Evolutionary conservation across 2,888 invertebrate genomes (phyloP).

Genomic region (Agrotis clavis): DNA sequence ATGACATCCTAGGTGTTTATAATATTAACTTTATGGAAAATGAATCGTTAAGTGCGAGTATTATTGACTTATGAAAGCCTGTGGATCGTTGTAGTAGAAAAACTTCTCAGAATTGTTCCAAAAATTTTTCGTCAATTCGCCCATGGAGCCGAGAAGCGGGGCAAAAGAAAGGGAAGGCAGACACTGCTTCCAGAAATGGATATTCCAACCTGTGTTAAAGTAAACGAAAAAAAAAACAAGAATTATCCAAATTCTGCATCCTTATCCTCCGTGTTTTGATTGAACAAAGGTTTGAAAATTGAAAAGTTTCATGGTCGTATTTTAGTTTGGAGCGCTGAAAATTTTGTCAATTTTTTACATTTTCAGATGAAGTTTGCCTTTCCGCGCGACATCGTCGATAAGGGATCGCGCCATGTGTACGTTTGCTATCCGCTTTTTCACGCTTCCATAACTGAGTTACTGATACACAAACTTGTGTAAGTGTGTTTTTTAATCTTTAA

Average conservation of each 20-base stretch:
- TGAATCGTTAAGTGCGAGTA: too few relatives aligned
- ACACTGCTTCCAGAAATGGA: too few relatives aligned
- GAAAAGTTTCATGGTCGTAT: slow-evolving; percentile 21
- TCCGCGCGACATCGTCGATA: slow-evolving; percentile 74
- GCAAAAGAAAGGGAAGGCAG: not conserved
- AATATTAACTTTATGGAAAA: too few relatives aligned
- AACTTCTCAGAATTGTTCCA: too few relatives aligned
- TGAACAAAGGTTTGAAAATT: slow-evolving; percentile 18
- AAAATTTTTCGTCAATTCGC: too few relatives aligned
- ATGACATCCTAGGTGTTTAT: too few relatives aligned
- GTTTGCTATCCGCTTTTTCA: slow-evolving; percentile 75
- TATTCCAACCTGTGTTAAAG: not conserved
- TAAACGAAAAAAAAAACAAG: not conserved
- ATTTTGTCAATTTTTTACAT: slow-evolving; percentile 51
- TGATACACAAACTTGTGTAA: slow-evolving; percentile 61
- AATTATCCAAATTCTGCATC: not conserved
- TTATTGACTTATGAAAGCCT: too few relatives aligned
- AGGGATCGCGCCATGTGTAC: slow-evolving; percentile 74
- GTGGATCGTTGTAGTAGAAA: too few relatives aligned
- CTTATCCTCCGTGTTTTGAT: not conserved
- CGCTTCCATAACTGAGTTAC: slow-evolving; percentile 76
- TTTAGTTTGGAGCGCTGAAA: slow-evolving; percentile 31
- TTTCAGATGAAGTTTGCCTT: slow-evolving; percentile 71
- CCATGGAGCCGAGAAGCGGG: not conserved
- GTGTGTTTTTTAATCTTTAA: slow-evolving; percentile 26